Percentiles rank a stretch among this genome's conserved stretches.
phyloP scores from a whole-genome alignment of 1,140 invertebrate species.

The Octopus bimaculoides region DNA sequence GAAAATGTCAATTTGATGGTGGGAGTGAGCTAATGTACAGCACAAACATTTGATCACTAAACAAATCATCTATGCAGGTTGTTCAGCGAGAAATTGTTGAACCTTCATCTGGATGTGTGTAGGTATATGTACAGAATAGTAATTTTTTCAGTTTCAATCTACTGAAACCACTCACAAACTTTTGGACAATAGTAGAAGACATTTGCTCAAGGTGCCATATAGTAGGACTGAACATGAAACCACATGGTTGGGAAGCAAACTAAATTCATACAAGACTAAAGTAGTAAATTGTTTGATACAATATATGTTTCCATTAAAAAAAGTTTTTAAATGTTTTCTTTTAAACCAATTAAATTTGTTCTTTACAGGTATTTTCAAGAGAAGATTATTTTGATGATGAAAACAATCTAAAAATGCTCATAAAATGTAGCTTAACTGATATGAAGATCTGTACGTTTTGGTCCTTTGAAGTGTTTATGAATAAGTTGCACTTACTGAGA shows the following conservation, averaged over 20 bases:
- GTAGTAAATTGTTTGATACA: neutral
- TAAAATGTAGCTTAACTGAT: neutral
- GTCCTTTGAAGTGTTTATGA: slow-evolving; percentile 1
- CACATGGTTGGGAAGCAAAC: neutral
- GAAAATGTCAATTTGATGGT: no score
- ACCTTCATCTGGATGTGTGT: no score
- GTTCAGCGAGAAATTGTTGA: no score
- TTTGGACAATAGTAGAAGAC: neutral
- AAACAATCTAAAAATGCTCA: neutral
- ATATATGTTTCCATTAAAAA: neutral
- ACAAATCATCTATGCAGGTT: no score
- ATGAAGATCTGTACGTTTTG: neutral
- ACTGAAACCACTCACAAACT: neutral
- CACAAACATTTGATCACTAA: no score
- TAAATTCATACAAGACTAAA: neutral
- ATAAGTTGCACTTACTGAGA: neutral
- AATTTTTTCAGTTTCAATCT: no score
- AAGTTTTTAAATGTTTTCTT: neutral
- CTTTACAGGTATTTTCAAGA: slow-evolving; percentile 8
- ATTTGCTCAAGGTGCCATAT: neutral
- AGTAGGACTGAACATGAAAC: neutral
- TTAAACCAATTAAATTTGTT: neutral
- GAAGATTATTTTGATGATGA: neutral
- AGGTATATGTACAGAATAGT: no score
- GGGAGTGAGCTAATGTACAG: no score